Evolutionary conservation across 2,888 invertebrate genomes (phyloP).

Genomic region (Colletes collaris): DNA sequence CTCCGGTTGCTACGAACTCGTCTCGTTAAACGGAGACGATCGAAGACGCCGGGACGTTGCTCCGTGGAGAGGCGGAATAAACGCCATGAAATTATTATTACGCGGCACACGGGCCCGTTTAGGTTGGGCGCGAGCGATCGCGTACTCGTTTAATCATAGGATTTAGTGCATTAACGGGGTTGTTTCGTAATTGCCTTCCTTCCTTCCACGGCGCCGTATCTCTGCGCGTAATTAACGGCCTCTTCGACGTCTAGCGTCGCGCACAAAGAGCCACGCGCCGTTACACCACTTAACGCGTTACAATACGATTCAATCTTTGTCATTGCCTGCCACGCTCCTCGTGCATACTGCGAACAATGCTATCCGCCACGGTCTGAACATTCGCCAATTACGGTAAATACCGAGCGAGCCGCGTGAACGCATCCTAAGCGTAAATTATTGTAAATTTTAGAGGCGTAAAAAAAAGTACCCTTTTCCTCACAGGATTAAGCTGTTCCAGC

Average conservation of each 20-base stretch:
- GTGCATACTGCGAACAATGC: not conserved
- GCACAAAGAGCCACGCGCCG: conserved; percentile 5
- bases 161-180: conserved; percentile 27
- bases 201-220: conserved; percentile 14
- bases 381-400: not conserved
- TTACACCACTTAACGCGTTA: conserved; percentile 6
- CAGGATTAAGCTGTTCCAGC: no score
- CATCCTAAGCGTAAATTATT: no score
- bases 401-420: no score
- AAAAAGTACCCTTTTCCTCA: no score
- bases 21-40: conserved; percentile 13
- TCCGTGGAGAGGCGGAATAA: not conserved
- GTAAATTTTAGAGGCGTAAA: no score
- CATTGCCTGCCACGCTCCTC: not conserved
- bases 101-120: conserved; percentile 3
- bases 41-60: not conserved
- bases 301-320: conserved; percentile 4
- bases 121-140: conserved; percentile 5
- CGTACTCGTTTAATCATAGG: conserved; percentile 31
- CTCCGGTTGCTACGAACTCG: conserved; percentile 8
- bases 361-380: not conserved
- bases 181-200: conserved; percentile 34
- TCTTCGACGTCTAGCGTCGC: conserved; percentile 9
- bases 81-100: conserved; percentile 6
- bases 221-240: conserved; percentile 29